Conservation (phyloP, 2,113 vertebrate species). For the Rhinolophus sinicus region DNA sequence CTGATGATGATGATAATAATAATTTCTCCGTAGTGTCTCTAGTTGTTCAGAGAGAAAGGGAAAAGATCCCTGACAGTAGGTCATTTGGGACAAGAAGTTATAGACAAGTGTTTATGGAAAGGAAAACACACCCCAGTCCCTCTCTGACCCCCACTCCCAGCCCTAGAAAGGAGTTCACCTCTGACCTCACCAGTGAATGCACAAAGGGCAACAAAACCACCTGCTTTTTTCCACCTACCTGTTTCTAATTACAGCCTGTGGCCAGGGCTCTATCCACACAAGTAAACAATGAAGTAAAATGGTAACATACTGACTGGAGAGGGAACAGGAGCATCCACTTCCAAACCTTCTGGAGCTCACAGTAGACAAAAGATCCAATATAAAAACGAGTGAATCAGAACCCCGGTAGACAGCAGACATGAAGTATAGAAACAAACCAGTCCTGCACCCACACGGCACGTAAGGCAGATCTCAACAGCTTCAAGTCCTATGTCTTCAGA, state of each 20-base stretch:
- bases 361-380: neutral
- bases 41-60: constrained; percentile 62
- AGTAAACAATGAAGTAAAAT: neutral
- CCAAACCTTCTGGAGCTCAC: neutral
- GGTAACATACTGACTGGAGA: neutral
- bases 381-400: neutral
- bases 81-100: constrained; percentile 34
- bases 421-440: neutral
- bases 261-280: neutral
- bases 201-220: neutral
- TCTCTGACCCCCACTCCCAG: neutral
- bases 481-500: neutral
- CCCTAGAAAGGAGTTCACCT: neutral
- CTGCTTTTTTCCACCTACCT: neutral
- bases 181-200: neutral
- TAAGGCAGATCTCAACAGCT: neutral
- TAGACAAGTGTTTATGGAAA: neutral
- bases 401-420: neutral
- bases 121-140: neutral
- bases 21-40: constrained; percentile 69
- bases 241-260: neutral
- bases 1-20: constrained; percentile 73
- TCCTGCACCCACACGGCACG: neutral
- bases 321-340: neutral
- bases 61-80: neutral